Percentiles rank a stretch among this genome's conserved stretches.
These are phyloP conservation scores for Zaprionus vittiger DNA, from an alignment of 1,140 invertebrate genomes.

Conservation along the genomic window DNA sequence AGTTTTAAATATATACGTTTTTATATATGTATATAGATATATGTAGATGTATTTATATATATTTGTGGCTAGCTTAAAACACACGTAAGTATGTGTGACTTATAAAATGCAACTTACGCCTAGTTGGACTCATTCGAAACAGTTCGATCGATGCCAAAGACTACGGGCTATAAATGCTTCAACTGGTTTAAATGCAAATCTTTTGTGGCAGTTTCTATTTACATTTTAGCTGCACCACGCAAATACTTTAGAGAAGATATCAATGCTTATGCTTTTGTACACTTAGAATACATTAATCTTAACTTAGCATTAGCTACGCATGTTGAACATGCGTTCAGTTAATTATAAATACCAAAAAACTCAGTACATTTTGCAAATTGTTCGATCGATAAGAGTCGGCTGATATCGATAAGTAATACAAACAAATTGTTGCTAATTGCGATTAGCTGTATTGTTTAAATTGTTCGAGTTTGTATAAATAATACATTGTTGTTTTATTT, in stretches of 20 bases:
- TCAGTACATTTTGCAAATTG: slow-evolving; percentile 21
- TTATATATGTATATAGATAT: slow-evolving; percentile 8
- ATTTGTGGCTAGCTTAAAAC: slow-evolving; percentile 41
- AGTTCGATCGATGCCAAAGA: slow-evolving; percentile 12
- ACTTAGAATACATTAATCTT: slow-evolving; percentile 43
- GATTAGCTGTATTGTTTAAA: neutral
- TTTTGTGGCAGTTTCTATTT: slow-evolving; percentile 71
- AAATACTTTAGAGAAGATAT: slow-evolving; percentile 72
- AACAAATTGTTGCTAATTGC: neutral
- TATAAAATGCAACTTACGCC: slow-evolving; percentile 22
- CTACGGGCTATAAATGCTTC: slow-evolving; percentile 71
- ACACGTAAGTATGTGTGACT: neutral
- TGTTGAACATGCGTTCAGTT: slow-evolving; percentile 63
- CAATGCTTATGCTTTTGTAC: slow-evolving; percentile 53
- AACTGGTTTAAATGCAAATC: slow-evolving; percentile 75
- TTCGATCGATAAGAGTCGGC: slow-evolving; percentile 22
- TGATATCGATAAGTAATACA: neutral
- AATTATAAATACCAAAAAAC: slow-evolving; percentile 7
- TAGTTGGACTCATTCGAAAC: slow-evolving; percentile 14
- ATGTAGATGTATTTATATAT: slow-evolving; percentile 2
- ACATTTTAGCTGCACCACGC: slow-evolving; percentile 70
- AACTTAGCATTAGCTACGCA: slow-evolving; percentile 56
- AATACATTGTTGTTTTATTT: neutral
- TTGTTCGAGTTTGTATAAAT: neutral
- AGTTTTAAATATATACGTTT: slow-evolving; percentile 17